These are phyloP conservation scores for Hydrophis major DNA, from an alignment of 2,797 vertebrate genomes.

Conservation along the genomic window DNA sequence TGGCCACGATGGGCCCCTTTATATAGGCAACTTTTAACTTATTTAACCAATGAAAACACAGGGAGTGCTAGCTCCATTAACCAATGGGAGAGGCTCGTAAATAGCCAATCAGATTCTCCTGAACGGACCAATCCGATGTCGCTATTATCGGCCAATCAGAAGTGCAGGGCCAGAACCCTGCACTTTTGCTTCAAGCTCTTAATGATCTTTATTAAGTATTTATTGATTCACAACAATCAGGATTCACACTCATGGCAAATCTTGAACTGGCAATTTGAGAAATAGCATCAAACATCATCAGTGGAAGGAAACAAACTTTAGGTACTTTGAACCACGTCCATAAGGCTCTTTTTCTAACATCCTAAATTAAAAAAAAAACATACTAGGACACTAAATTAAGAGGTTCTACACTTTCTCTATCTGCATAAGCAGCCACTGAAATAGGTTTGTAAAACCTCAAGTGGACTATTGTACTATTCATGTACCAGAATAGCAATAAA, in stretches of 20 bases:
- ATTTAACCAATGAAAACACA: too few relatives aligned
- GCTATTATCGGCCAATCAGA: too few relatives aligned
- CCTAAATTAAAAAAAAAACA: not conserved
- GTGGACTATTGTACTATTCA: not conserved
- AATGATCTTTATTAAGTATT: too few relatives aligned
- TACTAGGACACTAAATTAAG: not conserved
- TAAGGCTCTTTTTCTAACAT: not conserved
- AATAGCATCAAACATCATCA: not conserved
- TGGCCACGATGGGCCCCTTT: too few relatives aligned
- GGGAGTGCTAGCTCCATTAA: too few relatives aligned
- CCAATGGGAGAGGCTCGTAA: too few relatives aligned
- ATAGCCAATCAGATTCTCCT: too few relatives aligned
- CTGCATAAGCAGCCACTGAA: not conserved
- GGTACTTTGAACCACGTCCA: not conserved
- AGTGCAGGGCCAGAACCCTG: too few relatives aligned
- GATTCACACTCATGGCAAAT: not conserved
- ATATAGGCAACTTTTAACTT: too few relatives aligned
- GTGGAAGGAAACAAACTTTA: not conserved
- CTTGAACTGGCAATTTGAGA: not conserved
- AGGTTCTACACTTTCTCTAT: not conserved
- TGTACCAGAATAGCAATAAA: not conserved
- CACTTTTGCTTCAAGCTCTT: too few relatives aligned
- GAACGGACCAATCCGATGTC: too few relatives aligned
- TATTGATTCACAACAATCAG: not conserved
- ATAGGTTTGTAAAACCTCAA: not conserved